Evolutionary conservation across 2,113 vertebrate genomes (phyloP).

Genomic region (Rana temporaria): DNA sequence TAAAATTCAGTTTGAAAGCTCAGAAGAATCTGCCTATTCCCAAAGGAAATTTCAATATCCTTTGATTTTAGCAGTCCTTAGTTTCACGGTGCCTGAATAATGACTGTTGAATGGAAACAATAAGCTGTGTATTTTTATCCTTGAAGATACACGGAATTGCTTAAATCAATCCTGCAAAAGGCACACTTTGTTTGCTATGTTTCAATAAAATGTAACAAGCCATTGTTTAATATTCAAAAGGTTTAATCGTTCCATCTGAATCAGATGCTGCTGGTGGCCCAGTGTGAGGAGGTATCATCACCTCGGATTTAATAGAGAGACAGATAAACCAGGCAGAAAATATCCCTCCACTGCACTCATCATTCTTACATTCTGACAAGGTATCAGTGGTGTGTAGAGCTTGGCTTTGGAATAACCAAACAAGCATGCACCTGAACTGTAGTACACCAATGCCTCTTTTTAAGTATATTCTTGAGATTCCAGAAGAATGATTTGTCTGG

Average conservation of each 20-base stretch:
- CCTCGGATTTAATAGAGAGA: constrained; percentile 9
- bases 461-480: background rate
- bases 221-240: constrained; percentile 38
- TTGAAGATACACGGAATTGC: constrained; percentile 52
- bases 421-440: background rate
- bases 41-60: constrained; percentile 39
- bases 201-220: constrained; percentile 20
- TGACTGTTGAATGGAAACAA: constrained; percentile 56
- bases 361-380: constrained; percentile 32
- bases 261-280: constrained; percentile 1
- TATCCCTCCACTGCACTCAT: constrained; percentile 17
- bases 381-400: background rate
- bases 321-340: constrained; percentile 31
- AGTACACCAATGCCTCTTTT: background rate
- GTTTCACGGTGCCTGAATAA: constrained; percentile 56
- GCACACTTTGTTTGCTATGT: constrained; percentile 40
- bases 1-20: constrained; percentile 50
- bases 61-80: constrained; percentile 40
- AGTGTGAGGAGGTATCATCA: constrained; percentile 1
- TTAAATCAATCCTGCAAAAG: constrained; percentile 16
- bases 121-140: constrained; percentile 55
- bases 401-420: constrained; percentile 6
- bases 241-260: constrained; percentile 36
- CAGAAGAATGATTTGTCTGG: background rate
- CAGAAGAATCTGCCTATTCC: constrained; percentile 17